A percentile compares a stretch with the other conserved stretches of the same genome.
Evolutionary conservation across 1,140 invertebrate genomes (phyloP).

Genomic region (Phymorhynchus buccinoides): DNA sequence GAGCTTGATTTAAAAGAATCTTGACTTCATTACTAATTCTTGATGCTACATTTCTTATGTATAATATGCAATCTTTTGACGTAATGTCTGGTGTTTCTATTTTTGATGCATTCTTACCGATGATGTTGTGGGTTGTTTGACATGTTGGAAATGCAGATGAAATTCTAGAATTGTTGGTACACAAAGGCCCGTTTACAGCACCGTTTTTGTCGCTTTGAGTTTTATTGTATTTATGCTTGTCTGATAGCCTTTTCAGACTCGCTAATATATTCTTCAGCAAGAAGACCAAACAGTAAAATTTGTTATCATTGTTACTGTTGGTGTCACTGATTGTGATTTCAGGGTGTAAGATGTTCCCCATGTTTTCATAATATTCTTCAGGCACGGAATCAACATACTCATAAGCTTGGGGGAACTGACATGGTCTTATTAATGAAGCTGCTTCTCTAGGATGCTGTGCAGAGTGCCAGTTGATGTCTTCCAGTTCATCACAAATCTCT

Average conservation of each 20-base stretch:
- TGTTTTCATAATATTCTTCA: neutral
- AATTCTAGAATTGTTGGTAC: neutral
- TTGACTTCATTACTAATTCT: neutral
- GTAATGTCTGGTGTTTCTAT: neutral
- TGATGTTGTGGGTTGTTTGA: neutral
- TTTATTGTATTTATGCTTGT: neutral
- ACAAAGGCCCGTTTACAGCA: neutral
- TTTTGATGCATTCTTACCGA: neutral
- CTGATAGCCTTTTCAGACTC: neutral
- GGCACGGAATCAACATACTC: neutral
- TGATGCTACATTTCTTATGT: neutral
- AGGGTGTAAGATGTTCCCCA: neutral
- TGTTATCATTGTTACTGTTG: neutral
- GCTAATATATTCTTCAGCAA: neutral
- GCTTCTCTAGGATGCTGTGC: neutral
- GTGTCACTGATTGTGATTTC: neutral
- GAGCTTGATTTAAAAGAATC: neutral
- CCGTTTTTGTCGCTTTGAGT: neutral
- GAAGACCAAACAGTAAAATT: neutral
- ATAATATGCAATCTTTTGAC: too few species aligned
- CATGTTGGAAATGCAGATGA: neutral
- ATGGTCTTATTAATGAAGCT: neutral
- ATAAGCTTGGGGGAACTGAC: neutral
- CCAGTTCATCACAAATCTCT: neutral
- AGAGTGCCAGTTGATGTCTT: neutral